phyloP scores from a whole-genome alignment of 2,888 invertebrate genomes.

The Imbricaverruca yamaguchii region DNA sequence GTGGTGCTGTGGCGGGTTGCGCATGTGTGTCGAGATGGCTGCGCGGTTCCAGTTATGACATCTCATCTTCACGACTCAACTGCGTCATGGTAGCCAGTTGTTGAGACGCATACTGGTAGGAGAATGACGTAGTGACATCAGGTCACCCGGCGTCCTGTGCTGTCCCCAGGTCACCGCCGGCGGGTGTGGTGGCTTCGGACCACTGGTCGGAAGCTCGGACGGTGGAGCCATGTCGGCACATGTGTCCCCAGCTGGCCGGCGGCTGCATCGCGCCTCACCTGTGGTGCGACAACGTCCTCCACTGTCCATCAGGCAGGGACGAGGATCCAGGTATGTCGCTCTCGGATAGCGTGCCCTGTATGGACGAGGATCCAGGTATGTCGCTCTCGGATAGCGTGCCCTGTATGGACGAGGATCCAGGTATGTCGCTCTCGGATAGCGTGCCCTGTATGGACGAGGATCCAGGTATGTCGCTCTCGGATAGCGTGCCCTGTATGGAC shows the following conservation, averaged over 20 bases:
- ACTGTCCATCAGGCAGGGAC: constrained; percentile 74
- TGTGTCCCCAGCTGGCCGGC: constrained; percentile 32
- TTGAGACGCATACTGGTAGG: too few species aligned
- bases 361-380: constrained; percentile 51
- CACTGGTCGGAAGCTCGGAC: background rate
- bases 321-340: constrained; percentile 42
- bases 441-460: constrained; percentile 55
- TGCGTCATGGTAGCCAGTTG: too few species aligned
- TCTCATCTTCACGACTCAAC: too few species aligned
- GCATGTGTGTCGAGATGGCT: too few species aligned
- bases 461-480: background rate
- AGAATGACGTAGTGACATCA: too few species aligned
- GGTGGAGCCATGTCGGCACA: constrained; percentile 28
- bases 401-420: constrained; percentile 55
- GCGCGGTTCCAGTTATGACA: too few species aligned
- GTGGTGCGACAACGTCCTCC: constrained; percentile 71
- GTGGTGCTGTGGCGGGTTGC: too few species aligned
- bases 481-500: constrained; percentile 50
- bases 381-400: too few species aligned
- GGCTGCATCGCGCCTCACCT: constrained; percentile 62
- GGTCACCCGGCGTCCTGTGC: too few species aligned
- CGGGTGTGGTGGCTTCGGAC: background rate
- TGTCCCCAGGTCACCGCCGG: background rate
- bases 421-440: background rate
- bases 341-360: constrained; percentile 41